phyloP scores from a whole-genome alignment of 1,140 invertebrate species.

The Dolichoris vasculosae region DNA sequence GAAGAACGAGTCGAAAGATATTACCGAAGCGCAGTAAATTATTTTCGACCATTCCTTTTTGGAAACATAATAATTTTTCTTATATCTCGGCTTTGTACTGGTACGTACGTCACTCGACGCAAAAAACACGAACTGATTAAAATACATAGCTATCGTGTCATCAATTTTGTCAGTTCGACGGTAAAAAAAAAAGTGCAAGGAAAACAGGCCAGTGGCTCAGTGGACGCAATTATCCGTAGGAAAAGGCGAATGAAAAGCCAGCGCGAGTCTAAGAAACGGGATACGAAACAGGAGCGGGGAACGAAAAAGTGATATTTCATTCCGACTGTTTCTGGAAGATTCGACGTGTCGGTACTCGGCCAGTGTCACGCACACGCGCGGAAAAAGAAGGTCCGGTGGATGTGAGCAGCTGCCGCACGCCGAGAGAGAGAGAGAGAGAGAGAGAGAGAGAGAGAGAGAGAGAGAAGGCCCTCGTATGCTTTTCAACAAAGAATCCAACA shows the following conservation, averaged over 20 bases:
- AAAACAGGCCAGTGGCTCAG: background rate
- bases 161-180: background rate
- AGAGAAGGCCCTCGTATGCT: background rate
- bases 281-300: background rate
- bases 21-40: background rate
- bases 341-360: background rate
- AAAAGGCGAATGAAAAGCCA: background rate
- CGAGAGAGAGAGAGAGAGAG: background rate
- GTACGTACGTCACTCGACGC: background rate
- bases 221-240: background rate
- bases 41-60: background rate
- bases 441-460: background rate
- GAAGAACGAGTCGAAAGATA: background rate
- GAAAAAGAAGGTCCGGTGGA: conserved; percentile 3
- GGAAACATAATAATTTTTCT: background rate
- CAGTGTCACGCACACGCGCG: background rate
- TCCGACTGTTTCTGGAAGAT: conserved; percentile 27
- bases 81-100: background rate
- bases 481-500: background rate
- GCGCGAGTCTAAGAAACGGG: background rate
- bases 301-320: conserved; percentile 27
- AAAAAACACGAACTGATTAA: background rate
- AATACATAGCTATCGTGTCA: background rate
- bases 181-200: too few species aligned
- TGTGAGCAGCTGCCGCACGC: background rate